Evolutionary conservation across 2,113 vertebrate species (phyloP).

Genomic region (Proteles cristata): DNA sequence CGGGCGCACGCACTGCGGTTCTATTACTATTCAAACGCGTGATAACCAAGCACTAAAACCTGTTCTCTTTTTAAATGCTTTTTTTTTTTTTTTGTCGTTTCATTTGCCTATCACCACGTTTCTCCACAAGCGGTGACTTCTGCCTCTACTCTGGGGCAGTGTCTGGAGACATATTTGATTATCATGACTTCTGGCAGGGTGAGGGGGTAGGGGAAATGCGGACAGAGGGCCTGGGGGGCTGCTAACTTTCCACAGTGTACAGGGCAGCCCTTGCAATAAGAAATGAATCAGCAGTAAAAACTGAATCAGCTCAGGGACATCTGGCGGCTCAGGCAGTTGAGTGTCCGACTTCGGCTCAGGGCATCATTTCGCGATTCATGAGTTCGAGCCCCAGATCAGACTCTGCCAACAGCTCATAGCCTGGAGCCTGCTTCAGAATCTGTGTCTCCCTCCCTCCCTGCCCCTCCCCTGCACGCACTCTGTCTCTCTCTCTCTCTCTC

Average conservation of each 20-base stretch:
- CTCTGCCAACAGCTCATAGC: too few relatives aligned
- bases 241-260: background rate
- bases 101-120: background rate
- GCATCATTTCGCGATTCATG: too few relatives aligned
- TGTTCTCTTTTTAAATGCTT: background rate
- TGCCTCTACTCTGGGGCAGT: background rate
- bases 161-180: background rate
- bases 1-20: fast-evolving
- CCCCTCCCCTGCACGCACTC: too few relatives aligned
- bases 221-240: background rate
- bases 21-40: background rate
- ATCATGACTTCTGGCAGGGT: too few relatives aligned
- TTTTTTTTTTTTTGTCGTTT: background rate
- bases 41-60: fast-evolving
- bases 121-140: background rate
- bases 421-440: too few relatives aligned
- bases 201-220: background rate
- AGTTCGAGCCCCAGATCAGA: too few relatives aligned
- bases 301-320: too few relatives aligned
- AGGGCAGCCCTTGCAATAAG: background rate
- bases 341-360: too few relatives aligned
- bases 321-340: too few relatives aligned
- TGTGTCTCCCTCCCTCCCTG: too few relatives aligned
- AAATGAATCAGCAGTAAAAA: background rate
- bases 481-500: too few relatives aligned